Evolutionary conservation across 1,140 invertebrate species (phyloP).

Genomic region (Lerema accius): DNA sequence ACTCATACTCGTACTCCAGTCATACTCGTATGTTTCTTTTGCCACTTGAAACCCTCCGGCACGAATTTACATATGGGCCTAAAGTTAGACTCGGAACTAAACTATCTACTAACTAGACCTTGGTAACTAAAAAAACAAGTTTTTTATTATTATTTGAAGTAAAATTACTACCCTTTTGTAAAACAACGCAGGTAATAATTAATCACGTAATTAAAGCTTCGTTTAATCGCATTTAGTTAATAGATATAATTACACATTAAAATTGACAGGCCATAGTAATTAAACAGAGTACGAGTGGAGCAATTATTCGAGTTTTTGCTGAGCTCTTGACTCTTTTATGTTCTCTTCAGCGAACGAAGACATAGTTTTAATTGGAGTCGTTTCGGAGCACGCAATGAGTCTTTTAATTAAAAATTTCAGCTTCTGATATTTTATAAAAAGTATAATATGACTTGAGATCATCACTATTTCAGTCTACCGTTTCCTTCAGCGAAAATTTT

Average conservation of each 20-base stretch:
- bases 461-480: constrained; percentile 16
- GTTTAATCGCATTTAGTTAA: no score
- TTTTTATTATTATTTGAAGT: no score
- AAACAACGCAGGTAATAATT: no score
- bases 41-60: no score
- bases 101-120: no score
- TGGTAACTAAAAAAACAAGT: no score
- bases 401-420: constrained; percentile 70
- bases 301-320: constrained; percentile 35
- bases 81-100: no score
- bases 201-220: no score
- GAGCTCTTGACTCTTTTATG: constrained; percentile 50
- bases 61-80: no score
- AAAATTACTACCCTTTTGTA: no score
- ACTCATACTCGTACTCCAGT: no score
- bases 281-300: constrained; percentile 31
- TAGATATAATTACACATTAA: constrained; percentile 24
- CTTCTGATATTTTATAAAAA: constrained; percentile 60
- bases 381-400: constrained; percentile 56
- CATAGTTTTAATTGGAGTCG: constrained; percentile 73
- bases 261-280: constrained; percentile 29
- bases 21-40: no score
- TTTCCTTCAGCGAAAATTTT: constrained; percentile 8
- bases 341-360: constrained; percentile 51
- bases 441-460: constrained; percentile 20